Evolutionary conservation across 2,113 vertebrate species (phyloP), one percentile per base, ranked within the genome.

Genomic region (Tachycineta bicolor): DNA sequence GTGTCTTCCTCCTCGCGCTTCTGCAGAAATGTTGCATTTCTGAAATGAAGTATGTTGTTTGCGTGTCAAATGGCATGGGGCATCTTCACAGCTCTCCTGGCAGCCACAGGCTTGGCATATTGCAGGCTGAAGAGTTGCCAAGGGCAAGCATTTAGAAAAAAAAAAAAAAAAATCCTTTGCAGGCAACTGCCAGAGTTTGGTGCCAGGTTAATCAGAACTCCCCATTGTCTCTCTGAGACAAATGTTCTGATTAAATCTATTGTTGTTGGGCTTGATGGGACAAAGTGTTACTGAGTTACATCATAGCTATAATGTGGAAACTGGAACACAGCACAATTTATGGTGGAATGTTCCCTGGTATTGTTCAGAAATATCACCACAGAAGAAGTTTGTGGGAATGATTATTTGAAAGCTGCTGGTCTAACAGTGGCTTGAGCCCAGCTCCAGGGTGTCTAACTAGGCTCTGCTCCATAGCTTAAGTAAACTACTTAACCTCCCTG

Each of bases 131-230:
- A 88, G 73, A 80, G 52, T 26, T 4, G 79, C 89, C 92, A 95
- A 95, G 82, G 87, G 83, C 77, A 94, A 76, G 56, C 62, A 73
- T 74, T 90, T 91, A 87, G 68, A 14, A 21, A 39, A 69, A 64
- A 70, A 56, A 24, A 8, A 23, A 56, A 68, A 70, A 90, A 90
- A 62, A 49, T 67, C 47, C 52, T 65, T 95, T 6, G 2, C 55
- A 92, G 77, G 63, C 95, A 89, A 94, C 56, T 94, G 90, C 90
- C 82, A 90, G 59, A 83, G 3, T 78, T 91, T 79, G 81, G 68
- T 97, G 97, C 96, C 97, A 97, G 95, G 86, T 90, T 92, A 95
- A 96, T 95, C 86, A 93, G 85, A 95, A 92, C 55, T 95, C 96
- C 64, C 83, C 63, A 94, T 96, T 96, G 58, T 77, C 90, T 93